Evolutionary conservation across 1,140 invertebrate genomes (phyloP).

Genomic region (Rhizoglyphus robini): DNA sequence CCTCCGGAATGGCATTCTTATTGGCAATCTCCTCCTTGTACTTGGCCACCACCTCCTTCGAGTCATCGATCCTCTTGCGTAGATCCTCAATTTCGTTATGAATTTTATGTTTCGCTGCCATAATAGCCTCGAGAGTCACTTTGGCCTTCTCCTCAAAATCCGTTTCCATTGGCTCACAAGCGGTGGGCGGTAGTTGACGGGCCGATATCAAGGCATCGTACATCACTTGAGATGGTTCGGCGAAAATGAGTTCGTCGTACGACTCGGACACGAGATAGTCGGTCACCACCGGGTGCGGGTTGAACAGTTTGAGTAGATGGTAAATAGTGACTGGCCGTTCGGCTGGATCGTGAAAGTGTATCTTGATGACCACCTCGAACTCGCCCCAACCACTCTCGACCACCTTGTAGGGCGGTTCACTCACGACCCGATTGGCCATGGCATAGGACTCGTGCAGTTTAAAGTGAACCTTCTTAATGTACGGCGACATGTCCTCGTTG

Average conservation of each 20-base stretch:
- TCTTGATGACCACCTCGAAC: conserved; percentile 97
- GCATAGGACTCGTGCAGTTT: conserved; percentile 95
- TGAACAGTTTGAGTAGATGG: conserved; percentile 89
- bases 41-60: conserved; percentile 74
- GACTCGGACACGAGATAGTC: conserved; percentile 23
- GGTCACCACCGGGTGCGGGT: conserved; percentile 36
- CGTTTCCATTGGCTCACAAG: conserved; percentile 68
- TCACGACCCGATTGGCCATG: conserved; percentile 76
- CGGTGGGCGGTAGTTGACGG: conserved; percentile 50
- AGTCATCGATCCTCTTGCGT: conserved; percentile 67
- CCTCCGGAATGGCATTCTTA: no score
- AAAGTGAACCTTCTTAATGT: conserved; percentile 93
- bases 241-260: conserved; percentile 51
- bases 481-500: conserved; percentile 74
- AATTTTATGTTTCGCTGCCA: conserved; percentile 66
- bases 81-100: conserved; percentile 64
- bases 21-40: no score
- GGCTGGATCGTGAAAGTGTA: conserved; percentile 93
- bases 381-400: conserved; percentile 99
- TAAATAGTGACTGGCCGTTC: conserved; percentile 70
- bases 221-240: conserved; percentile 83
- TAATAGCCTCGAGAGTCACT: conserved; percentile 58
- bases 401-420: conserved; percentile 91
- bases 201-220: conserved; percentile 63
- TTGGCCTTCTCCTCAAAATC: conserved; percentile 87